phyloP scores from a whole-genome alignment of 2,113 vertebrate species.

The Naja naja region DNA sequence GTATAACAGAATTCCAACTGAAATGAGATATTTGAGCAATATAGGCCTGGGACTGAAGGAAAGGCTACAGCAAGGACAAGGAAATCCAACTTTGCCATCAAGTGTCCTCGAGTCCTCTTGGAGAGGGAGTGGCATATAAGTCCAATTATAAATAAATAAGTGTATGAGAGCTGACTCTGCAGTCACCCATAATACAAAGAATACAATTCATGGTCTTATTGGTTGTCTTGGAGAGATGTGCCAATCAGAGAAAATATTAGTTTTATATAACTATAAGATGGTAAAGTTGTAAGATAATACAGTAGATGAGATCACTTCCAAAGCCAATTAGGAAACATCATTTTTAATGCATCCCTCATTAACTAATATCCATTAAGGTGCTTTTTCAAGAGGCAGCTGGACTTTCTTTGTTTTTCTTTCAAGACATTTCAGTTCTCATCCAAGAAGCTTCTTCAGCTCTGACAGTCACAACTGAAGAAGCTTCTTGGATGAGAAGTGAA shows the following conservation, averaged over 20 bases:
- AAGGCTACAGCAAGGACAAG: background rate
- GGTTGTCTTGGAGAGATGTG: background rate
- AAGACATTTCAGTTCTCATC: background rate
- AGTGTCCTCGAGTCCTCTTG: too few species aligned
- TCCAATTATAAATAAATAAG: too few species aligned
- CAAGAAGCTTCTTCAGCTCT: background rate
- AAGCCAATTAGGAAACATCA: too few species aligned
- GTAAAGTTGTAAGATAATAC: background rate
- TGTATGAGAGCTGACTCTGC: background rate
- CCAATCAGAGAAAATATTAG: background rate
- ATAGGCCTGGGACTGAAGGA: background rate
- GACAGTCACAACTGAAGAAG: background rate
- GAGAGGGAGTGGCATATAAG: too few species aligned
- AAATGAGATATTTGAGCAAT: background rate
- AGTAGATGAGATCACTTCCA: background rate
- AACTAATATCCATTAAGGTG: background rate
- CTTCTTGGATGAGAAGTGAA: too few species aligned
- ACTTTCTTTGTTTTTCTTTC: background rate
- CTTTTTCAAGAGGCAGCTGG: background rate
- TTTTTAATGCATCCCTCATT: background rate
- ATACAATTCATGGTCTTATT: background rate
- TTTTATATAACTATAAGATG: background rate
- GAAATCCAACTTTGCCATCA: background rate
- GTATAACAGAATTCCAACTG: rapidly evolving
- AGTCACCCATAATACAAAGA: background rate